Conservation (phyloP, 2,888 invertebrate species). For the Athalia circularis region DNA sequence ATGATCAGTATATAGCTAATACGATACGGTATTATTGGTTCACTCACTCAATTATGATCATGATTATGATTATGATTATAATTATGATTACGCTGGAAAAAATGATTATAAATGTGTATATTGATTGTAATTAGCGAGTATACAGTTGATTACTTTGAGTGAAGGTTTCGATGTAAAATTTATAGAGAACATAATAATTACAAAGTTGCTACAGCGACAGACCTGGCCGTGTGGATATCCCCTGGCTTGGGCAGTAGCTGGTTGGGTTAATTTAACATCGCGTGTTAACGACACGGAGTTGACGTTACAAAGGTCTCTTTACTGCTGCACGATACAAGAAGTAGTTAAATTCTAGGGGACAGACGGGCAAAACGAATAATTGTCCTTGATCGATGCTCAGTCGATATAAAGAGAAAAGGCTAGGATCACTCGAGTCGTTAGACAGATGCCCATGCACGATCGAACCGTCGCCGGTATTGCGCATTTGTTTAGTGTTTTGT, state of each 20-base stretch:
- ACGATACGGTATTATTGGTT: background rate
- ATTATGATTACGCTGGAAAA: background rate
- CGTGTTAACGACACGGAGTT: conserved; percentile 26
- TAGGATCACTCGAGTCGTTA: too few relatives aligned
- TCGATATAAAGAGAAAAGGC: too few relatives aligned
- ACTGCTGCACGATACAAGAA: conserved; percentile 4
- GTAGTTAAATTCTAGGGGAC: conserved; percentile 17
- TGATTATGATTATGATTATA: too few relatives aligned
- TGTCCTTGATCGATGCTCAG: too few relatives aligned
- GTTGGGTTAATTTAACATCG: conserved; percentile 6
- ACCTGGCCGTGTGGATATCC: background rate
- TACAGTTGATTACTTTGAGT: background rate
- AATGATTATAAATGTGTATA: background rate
- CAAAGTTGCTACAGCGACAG: conserved; percentile 8
- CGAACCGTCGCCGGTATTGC: too few relatives aligned
- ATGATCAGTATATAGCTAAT: conserved; percentile 1
- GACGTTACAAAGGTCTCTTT: background rate
- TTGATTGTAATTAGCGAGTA: conserved; percentile 14
- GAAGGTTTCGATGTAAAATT: conserved; percentile 4
- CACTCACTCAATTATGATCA: background rate
- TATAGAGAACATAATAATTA: conserved; percentile 7
- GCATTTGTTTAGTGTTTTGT: too few relatives aligned
- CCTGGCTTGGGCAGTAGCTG: too few relatives aligned
- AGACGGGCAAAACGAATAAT: too few relatives aligned
- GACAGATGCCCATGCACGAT: too few relatives aligned